Percentiles rank a stretch among this genome's conserved stretches.
Evolutionary conservation across 2,888 invertebrate species (phyloP).

Genomic region (Nomada goodeniana): DNA sequence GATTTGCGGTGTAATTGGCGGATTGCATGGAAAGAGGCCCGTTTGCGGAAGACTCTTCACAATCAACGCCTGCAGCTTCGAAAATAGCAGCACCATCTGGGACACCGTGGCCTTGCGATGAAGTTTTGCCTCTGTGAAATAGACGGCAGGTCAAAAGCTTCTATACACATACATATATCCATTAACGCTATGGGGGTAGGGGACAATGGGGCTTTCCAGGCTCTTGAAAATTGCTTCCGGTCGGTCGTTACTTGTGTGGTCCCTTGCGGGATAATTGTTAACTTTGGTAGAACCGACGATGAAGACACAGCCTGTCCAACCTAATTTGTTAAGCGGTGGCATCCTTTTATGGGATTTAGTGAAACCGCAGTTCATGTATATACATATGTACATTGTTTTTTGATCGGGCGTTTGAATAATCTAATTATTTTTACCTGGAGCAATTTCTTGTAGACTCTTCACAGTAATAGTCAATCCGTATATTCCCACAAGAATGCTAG

Average conservation of each 20-base stretch:
- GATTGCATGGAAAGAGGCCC: slow-evolving; percentile 87
- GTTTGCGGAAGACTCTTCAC: slow-evolving; percentile 86
- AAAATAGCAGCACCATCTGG: slow-evolving; percentile 88
- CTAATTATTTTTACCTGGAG: slow-evolving; percentile 76
- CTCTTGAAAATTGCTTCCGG: slow-evolving; percentile 57
- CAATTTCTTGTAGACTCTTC: slow-evolving; percentile 85
- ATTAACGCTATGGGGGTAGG: slow-evolving; percentile 39
- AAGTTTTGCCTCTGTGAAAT: slow-evolving; percentile 79
- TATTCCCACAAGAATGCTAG: slow-evolving; percentile 88
- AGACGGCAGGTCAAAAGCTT: slow-evolving; percentile 48
- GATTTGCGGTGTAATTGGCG: slow-evolving; percentile 88
- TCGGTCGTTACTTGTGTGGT: slow-evolving; percentile 58
- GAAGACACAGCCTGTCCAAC: not conserved
- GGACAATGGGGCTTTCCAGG: slow-evolving; percentile 57
- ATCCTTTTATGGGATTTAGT: too few relatives aligned
- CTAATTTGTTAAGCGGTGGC: not conserved
- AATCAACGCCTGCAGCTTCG: slow-evolving; percentile 88
- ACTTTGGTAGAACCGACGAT: not conserved
- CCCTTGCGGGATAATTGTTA: slow-evolving; percentile 38
- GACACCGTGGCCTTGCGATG: slow-evolving; percentile 84
- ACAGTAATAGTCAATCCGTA: slow-evolving; percentile 90
- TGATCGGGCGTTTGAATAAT: slow-evolving; percentile 41
- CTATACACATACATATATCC: slow-evolving; percentile 11
- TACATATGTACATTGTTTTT: too few relatives aligned
- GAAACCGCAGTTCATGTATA: too few relatives aligned